Evolutionary conservation across 2,113 vertebrate genomes (phyloP).

Genomic region (Petroica traversi): DNA sequence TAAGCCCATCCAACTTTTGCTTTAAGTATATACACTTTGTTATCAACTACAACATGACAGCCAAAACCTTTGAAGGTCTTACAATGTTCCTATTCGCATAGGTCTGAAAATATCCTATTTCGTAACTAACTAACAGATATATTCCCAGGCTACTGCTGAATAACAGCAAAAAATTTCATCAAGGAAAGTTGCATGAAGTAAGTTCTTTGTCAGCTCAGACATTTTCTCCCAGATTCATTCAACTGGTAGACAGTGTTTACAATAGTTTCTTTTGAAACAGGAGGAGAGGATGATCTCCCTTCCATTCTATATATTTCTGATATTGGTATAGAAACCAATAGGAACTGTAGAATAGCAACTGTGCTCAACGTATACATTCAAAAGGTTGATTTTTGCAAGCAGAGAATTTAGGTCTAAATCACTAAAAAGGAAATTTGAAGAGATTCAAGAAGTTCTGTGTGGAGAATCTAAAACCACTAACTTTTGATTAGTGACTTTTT

Average conservation of each 20-base stretch:
- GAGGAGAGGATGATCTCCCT: background rate
- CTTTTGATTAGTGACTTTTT: background rate
- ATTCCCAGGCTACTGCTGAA: background rate
- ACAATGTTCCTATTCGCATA: background rate
- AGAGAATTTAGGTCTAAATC: background rate
- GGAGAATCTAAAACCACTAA: background rate
- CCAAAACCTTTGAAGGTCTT: background rate
- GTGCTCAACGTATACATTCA: background rate
- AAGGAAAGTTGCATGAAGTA: background rate
- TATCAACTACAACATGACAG: background rate
- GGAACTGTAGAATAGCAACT: background rate
- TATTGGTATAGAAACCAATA: background rate
- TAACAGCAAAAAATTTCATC: background rate
- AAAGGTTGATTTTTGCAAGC: background rate
- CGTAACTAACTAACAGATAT: background rate
- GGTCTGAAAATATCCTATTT: background rate
- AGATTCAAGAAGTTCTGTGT: accelerated
- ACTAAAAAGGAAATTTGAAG: background rate
- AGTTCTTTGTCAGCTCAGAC: background rate
- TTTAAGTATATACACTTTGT: background rate
- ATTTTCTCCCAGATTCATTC: background rate
- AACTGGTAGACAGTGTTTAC: background rate
- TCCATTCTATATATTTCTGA: background rate
- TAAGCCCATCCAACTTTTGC: background rate
- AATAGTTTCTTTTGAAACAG: background rate